Evolutionary conservation across 2,113 vertebrate genomes (phyloP).

Genomic region (Brachirus orientalis): DNA sequence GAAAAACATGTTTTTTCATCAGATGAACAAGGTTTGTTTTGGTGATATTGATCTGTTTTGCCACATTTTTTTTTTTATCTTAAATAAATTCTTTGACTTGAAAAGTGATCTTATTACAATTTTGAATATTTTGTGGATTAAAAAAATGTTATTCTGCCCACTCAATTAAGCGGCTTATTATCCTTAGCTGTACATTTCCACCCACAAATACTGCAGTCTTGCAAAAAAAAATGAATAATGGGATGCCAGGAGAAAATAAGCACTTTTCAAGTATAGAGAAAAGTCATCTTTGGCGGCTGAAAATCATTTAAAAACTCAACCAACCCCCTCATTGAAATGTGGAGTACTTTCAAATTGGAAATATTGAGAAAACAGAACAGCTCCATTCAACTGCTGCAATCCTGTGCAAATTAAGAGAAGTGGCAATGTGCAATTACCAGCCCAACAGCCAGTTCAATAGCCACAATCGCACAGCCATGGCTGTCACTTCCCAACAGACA

Average conservation of each 20-base stretch:
- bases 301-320: constrained; percentile 56
- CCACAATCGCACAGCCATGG: constrained; percentile 36
- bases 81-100: too few relatives aligned
- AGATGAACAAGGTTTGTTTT: too few relatives aligned
- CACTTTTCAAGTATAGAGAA: constrained; percentile 30
- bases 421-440: constrained; percentile 63
- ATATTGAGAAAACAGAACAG: constrained; percentile 36
- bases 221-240: constrained; percentile 23
- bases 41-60: too few relatives aligned
- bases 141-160: constrained; percentile 20
- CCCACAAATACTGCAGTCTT: constrained; percentile 17
- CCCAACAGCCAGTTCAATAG: constrained; percentile 64
- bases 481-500: constrained; percentile 46
- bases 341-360: constrained; percentile 52
- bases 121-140: too few relatives aligned
- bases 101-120: too few relatives aligned
- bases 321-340: constrained; percentile 30
- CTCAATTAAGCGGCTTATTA: constrained; percentile 30
- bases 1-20: too few relatives aligned
- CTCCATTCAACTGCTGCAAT: constrained; percentile 49
- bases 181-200: constrained; percentile 8
- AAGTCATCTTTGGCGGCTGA: constrained; percentile 31
- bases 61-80: too few relatives aligned
- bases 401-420: constrained; percentile 58
- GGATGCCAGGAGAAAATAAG: constrained; percentile 30